Evolutionary conservation across 2,797 vertebrate genomes (phyloP).

Genomic region (Tangara arthus): DNA sequence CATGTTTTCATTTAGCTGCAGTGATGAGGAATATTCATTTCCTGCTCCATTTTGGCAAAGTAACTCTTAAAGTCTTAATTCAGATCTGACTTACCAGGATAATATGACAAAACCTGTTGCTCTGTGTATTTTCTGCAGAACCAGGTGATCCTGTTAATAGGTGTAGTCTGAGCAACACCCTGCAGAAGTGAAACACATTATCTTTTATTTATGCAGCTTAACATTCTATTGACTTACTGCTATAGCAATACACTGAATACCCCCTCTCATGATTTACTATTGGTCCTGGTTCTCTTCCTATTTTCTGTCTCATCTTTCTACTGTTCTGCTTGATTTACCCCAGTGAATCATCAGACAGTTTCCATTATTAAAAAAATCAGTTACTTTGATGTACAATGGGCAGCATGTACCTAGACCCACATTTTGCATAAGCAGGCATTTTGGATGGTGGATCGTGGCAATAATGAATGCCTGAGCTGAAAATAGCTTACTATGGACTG

Average conservation of each 20-base stretch:
- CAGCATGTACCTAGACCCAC: background rate
- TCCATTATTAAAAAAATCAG: slow-evolving; percentile 33
- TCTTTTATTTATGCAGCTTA: slow-evolving; percentile 32
- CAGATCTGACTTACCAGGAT: background rate
- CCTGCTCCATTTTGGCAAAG: background rate
- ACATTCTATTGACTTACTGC: slow-evolving; percentile 9
- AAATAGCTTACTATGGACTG: background rate
- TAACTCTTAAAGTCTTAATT: background rate
- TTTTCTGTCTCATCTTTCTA: background rate
- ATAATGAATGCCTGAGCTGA: background rate
- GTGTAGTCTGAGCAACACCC: background rate
- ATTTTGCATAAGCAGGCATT: background rate
- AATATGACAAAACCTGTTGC: slow-evolving; percentile 13
- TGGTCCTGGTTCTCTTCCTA: background rate
- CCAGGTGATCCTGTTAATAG: background rate
- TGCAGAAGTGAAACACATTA: slow-evolving; percentile 24
- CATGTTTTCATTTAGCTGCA: background rate
- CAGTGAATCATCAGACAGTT: slow-evolving; percentile 2
- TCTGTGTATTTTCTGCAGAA: slow-evolving; percentile 18
- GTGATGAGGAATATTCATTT: background rate
- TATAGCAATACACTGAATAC: background rate
- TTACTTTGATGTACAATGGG: slow-evolving; percentile 12
- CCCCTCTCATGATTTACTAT: background rate
- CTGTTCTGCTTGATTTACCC: slow-evolving; percentile 28
- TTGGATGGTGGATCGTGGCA: background rate